A percentile compares a stretch with the other conserved stretches of the same genome.
These are phyloP conservation scores for Celastrina argiolus DNA, from an alignment of 2,888 invertebrate species.

Conservation along the genomic window DNA sequence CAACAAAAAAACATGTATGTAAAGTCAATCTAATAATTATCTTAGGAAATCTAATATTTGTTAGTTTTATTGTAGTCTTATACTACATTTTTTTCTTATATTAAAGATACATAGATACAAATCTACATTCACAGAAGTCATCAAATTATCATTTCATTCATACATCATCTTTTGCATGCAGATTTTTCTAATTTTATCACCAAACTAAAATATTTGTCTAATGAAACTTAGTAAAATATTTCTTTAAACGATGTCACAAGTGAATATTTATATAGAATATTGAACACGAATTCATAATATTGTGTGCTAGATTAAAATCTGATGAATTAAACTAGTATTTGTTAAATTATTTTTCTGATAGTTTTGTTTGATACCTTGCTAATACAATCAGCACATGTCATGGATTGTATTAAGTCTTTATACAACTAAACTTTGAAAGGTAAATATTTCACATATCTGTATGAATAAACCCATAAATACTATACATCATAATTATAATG, in stretches of 20 bases:
- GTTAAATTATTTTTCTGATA: neutral
- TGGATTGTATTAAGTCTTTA: slow-evolving; percentile 5
- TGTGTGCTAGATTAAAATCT: neutral
- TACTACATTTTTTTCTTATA: slow-evolving; percentile 8
- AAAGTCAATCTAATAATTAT: neutral
- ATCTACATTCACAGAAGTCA: neutral
- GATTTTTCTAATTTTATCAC: neutral
- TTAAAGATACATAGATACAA: slow-evolving; percentile 12
- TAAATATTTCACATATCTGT: neutral
- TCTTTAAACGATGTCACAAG: neutral
- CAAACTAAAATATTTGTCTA: neutral
- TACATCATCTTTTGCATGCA: slow-evolving; percentile 16
- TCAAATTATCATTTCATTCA: neutral
- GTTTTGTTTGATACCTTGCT: neutral
- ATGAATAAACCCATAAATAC: neutral
- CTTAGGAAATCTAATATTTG: neutral
- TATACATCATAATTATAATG: neutral
- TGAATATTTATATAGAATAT: neutral
- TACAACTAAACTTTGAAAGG: neutral
- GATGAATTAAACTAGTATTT: neutral
- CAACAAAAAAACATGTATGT: neutral
- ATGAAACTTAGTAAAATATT: neutral
- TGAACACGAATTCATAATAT: neutral
- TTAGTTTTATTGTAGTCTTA: slow-evolving; percentile 3
- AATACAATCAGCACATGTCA: slow-evolving; percentile 3